Evolutionary conservation across 2,797 vertebrate genomes (phyloP), one percentile per base, ranked within the genome.

Genomic region (Peromyscus attwateri): DNA sequence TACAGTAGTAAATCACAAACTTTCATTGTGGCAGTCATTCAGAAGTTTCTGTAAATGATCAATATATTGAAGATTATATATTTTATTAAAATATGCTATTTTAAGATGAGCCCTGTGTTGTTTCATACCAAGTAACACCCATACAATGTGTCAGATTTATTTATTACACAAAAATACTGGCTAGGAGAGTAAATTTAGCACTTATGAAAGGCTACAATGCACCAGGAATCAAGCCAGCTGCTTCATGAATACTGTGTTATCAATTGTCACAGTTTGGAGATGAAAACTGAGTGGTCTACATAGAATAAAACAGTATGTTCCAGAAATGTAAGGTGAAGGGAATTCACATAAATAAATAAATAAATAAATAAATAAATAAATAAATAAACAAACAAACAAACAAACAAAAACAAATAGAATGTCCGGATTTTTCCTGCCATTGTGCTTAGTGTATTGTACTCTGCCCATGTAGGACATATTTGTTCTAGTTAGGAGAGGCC

Each of bases 1-100:
- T 34, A 40, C 0, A 90, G 3, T 80, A 34, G 0, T 76, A 75
- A 89, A 82, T 87, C 75, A 60, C 62, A 68, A 87, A 49, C 7
- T 95, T 96, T 43, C 11, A 34, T 77, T 76, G 7, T 66, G 79
- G 37, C 8, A 55, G 52, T 60, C 40, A 95, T 87, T 83, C 34
- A 49, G 49, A 29, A 31, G 14, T 94, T 95, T 96, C 62, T 95
- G 17, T 29, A 8, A 93, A 94, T 85, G 9, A 37, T 55, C 88
- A 82, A 85, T 16, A 94, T 17, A 82, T 66, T 46, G 87, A 76
- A 73, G 0, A n/a, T 83, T 64, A 17, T 34, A 1, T 57, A 55
- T 2, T 93, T 46, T 87, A 62, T 17, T 85, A 27, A 92, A 68
- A 17, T 5, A 82, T 40, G 2, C 16, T 23, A 80, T 83, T 88